phyloP scores from a whole-genome alignment of 2,888 invertebrate species.

The Lasioglossum marginatum region DNA sequence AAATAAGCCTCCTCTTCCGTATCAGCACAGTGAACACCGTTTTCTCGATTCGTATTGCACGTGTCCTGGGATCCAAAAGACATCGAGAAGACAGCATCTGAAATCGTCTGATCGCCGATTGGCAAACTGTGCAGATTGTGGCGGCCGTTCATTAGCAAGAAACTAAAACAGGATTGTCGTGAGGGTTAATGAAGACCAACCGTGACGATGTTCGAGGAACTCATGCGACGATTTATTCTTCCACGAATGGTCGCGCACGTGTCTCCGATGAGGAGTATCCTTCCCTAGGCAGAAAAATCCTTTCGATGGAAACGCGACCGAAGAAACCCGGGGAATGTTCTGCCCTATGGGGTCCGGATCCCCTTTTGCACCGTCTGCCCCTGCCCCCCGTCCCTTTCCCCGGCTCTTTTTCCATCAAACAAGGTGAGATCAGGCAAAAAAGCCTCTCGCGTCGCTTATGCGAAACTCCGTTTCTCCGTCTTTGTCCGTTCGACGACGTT shows the following conservation, averaged over 20 bases:
- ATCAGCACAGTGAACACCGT: neutral
- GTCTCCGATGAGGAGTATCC: constrained; percentile 65
- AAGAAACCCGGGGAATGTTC: constrained; percentile 66
- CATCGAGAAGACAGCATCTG: neutral
- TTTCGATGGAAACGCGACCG: constrained; percentile 68
- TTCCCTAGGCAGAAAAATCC: constrained; percentile 65
- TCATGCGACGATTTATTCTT: constrained; percentile 62
- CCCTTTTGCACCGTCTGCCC: constrained; percentile 52
- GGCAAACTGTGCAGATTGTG: constrained; percentile 9
- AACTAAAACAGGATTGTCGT: constrained; percentile 22
- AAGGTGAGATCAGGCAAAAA: constrained; percentile 77
- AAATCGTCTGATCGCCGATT: neutral
- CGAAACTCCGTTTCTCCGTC: constrained; percentile 50
- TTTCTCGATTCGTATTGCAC: neutral
- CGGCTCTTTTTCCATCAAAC: constrained; percentile 68
- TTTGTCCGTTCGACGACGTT: constrained; percentile 22
- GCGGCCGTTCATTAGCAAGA: constrained; percentile 29
- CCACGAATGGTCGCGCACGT: constrained; percentile 67
- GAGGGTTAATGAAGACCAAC: constrained; percentile 61
- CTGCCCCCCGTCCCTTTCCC: constrained; percentile 24
- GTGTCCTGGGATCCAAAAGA: neutral
- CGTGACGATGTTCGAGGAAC: constrained; percentile 57
- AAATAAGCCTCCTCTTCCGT: neutral
- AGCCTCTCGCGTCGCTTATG: constrained; percentile 66
- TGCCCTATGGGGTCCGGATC: constrained; percentile 65